Conservation (phyloP, 2,797 vertebrate genomes). For the Hyperoplus immaculatus region DNA sequence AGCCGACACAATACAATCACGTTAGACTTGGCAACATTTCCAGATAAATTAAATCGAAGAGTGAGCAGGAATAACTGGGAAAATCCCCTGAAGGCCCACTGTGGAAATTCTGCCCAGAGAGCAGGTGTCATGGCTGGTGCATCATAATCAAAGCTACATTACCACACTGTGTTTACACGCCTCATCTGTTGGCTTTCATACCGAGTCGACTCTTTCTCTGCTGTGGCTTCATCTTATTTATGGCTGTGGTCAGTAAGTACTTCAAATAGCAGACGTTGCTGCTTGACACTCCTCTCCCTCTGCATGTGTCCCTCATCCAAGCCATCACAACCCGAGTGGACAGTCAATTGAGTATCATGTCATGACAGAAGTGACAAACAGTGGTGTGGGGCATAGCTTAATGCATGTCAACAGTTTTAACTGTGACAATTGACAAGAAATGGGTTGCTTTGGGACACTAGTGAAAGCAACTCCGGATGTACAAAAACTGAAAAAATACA, state of each 20-base stretch:
- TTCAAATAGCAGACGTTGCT: slow-evolving; percentile 5
- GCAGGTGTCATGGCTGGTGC: slow-evolving; percentile 31
- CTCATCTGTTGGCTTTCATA: slow-evolving; percentile 28
- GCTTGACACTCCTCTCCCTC: neutral
- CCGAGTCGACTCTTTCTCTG: slow-evolving; percentile 11
- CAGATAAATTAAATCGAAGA: neutral
- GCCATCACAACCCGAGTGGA: neutral
- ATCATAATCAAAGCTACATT: slow-evolving; percentile 41
- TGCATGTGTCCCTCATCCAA: neutral
- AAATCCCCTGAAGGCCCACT: neutral
- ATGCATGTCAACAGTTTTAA: too few species aligned
- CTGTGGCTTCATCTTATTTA: slow-evolving; percentile 28
- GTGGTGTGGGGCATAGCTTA: neutral
- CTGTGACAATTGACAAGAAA: neutral
- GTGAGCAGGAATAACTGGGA: neutral
- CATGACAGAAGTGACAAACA: neutral
- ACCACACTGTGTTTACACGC: slow-evolving; percentile 21
- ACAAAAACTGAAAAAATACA: neutral
- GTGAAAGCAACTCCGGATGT: neutral
- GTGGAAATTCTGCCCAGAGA: slow-evolving; percentile 3
- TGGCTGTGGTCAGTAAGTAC: slow-evolving; percentile 16
- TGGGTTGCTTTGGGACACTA: neutral
- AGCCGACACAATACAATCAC: neutral
- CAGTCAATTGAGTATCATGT: neutral
- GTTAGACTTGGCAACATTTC: neutral